Percentiles rank a stretch among this genome's conserved stretches.
phyloP scores from a whole-genome alignment of 2,888 invertebrate genomes.

The Temnothorax ravouxi region DNA sequence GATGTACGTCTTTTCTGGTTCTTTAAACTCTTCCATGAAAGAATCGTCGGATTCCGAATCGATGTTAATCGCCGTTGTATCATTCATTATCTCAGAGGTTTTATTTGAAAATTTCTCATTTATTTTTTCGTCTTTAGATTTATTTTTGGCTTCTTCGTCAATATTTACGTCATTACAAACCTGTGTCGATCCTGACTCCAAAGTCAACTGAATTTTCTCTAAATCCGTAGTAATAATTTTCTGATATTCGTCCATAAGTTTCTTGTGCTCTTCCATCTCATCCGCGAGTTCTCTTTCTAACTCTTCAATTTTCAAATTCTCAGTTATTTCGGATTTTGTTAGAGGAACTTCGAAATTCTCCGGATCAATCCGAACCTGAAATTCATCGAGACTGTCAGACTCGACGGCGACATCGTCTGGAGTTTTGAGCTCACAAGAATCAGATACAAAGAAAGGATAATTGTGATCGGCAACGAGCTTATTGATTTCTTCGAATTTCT shows the following conservation, averaged over 20 bases:
- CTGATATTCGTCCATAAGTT: slow-evolving; percentile 58
- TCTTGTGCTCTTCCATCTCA: slow-evolving; percentile 46
- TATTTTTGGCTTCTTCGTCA: neutral
- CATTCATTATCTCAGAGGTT: neutral
- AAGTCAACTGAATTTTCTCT: neutral
- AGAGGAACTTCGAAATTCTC: slow-evolving; percentile 64
- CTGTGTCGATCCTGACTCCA: neutral
- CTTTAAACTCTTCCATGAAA: slow-evolving; percentile 50
- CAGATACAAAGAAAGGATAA: neutral
- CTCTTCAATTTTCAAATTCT: slow-evolving; percentile 60
- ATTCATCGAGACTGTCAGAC: slow-evolving; percentile 38
- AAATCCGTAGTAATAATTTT: slow-evolving; percentile 43
- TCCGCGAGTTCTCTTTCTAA: slow-evolving; percentile 2
- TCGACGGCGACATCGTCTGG: neutral
- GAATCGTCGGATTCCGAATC: slow-evolving; percentile 60
- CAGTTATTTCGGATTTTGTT: slow-evolving; percentile 67
- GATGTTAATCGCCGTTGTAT: slow-evolving; percentile 26
- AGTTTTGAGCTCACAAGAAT: slow-evolving; percentile 9
- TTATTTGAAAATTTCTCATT: slow-evolving; percentile 4
- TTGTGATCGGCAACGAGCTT: slow-evolving; percentile 50
- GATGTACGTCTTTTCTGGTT: slow-evolving; percentile 66
- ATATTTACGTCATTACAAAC: neutral
- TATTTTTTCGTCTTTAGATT: neutral
- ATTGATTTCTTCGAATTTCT: slow-evolving; percentile 65
- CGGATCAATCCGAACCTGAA: neutral